Base-by-base conservation (phyloP, 2,888 invertebrate species). In the Metopia argyrocephala region DNA sequence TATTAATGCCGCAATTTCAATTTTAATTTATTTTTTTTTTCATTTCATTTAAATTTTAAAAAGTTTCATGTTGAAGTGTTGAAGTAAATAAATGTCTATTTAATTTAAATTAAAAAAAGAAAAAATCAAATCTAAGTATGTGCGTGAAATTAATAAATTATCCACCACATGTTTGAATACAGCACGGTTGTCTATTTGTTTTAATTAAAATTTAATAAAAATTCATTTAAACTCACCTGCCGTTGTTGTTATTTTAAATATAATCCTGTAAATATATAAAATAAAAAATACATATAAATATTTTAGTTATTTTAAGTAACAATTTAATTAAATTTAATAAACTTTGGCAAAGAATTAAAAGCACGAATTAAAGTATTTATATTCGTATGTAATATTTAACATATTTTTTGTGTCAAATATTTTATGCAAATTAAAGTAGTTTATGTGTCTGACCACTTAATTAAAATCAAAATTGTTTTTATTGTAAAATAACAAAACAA, bases 181-280 rank as follows among this genome's bases (percentile, higher is more conserved):
- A 70, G 46, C 64, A 46, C 50, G 38, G 21, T 75, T 75, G 52
- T 28, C 45, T n/a, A 76, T 54, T 76, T 68, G 54, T 61, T 18
- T n/a, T n/a, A 6, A n/a, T 25, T 18, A 20, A 48, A n/a, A 15
- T 18, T 18, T 5, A 27, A n/a, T 2, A 59, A 52, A 65, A 45
- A 23, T 66, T 54, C 31, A 71, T 25, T 61, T 25, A 52, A 71
- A 71, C 59, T 78, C 31, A 71, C 71, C 69, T 38, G 38, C 15
- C 12, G 28, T 21, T 15, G 5, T 5, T n/a, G 12, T 9, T 20
- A 38, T 68, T 23, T 20, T 15, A 27, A 62, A 46, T 15, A 57
- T 52, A 57, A 57, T 79, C 46, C 79, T 74, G 79, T n/a, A 75
- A 79, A 57, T 64, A 59, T 64, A 68, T n/a, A 62, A n/a, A 38